Base-by-base conservation (phyloP, 2,888 invertebrate species). In the Hydrotaea cyrtoneurina region DNA sequence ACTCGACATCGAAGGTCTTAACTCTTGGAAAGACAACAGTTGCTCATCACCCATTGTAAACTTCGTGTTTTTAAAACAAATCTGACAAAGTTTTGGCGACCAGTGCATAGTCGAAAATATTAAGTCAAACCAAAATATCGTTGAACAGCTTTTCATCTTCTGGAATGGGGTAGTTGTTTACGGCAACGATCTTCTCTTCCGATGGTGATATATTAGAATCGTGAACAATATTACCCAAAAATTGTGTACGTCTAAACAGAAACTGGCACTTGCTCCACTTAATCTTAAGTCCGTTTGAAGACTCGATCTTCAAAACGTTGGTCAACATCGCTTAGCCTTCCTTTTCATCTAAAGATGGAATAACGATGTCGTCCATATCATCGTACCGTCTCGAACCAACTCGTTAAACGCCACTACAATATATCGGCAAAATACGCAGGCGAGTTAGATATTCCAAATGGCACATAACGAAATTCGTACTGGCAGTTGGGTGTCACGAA, bases 401-500 rank as follows among this genome's bases (percentile, higher is more conserved):
- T 81, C 77, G 23, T 86, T 79, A 13, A 82, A 76, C 0, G 86
- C 75, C 59, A 53, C 43, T 57, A 5, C 3, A 36, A 36, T 36
- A 36, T 36, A 36, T 1, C 80, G 66, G 43, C 59, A 77, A 43
- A 82, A 82, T 46, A 82, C 39, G 79, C 75, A 17, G 72, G 72
- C 0, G 79, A 79, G 46, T 80, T 78, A 10, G 59, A 82, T 31
- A 76, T 72, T 0, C 79, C 76, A 11, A 76, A 80, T 26, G 53
- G 82, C 19, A 78, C 79, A 43, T 78, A 86, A 3, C 21, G 53
- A 39, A 83, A 83, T 31, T 86, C 83, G 43, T 86, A 86, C 31
- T 81, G 81, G n/a, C n/a, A n/a, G n/a, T 75, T 78, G 0, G 85
- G 64, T n/a, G 74, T 62, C 26, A 87, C 83, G 17, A 77, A 85